A percentile compares a stretch with the other conserved stretches of the same genome.
Conservation (phyloP, 2,888 invertebrate genomes). For the Malthinus seriepunctatus region DNA sequence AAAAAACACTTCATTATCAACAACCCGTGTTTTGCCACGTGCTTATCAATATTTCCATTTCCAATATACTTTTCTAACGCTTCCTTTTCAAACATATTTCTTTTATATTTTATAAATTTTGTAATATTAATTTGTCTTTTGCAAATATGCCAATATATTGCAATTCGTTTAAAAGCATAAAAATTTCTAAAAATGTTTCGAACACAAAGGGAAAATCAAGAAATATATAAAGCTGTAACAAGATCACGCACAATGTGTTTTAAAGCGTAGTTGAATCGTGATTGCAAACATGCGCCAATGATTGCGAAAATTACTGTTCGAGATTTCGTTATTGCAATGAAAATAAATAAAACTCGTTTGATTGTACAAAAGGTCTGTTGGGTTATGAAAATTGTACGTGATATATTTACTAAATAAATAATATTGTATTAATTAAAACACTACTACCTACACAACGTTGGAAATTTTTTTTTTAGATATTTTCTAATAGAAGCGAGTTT, state of each 20-base stretch:
- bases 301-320: slow-evolving; percentile 30
- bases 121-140: too few species aligned
- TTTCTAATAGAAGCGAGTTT: too few species aligned
- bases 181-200: too few species aligned
- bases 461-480: too few species aligned
- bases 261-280: slow-evolving; percentile 11
- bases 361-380: slow-evolving; percentile 26
- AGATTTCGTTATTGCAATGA: slow-evolving; percentile 34
- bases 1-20: background rate
- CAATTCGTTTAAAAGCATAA: too few species aligned
- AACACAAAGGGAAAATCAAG: too few species aligned
- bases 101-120: too few species aligned
- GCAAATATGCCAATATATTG: too few species aligned
- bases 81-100: background rate
- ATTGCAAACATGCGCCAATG: slow-evolving; percentile 31
- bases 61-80: slow-evolving; percentile 11
- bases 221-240: slow-evolving; percentile 1
- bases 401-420: slow-evolving; percentile 32
- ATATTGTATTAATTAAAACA: background rate
- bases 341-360: slow-evolving; percentile 36
- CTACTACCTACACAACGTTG: too few species aligned
- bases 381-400: slow-evolving; percentile 34
- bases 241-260: slow-evolving; percentile 21
- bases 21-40: slow-evolving; percentile 22
- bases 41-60: slow-evolving; percentile 15